Conservation (phyloP, 2,113 vertebrate genomes). For the Gambusia holbrooki region DNA sequence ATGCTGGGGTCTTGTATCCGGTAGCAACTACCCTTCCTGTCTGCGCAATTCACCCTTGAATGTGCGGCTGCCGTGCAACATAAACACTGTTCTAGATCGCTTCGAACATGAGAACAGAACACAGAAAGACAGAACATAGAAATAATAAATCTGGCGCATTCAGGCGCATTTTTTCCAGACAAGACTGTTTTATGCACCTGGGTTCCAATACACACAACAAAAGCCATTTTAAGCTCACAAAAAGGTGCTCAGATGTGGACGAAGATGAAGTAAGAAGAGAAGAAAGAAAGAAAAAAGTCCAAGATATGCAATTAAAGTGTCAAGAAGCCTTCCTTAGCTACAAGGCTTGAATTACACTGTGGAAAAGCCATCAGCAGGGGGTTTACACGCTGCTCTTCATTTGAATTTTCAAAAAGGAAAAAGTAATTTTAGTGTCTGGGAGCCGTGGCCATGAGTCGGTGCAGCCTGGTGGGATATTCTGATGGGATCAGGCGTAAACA, state of each 20-base stretch:
- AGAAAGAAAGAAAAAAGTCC: conserved; percentile 2
- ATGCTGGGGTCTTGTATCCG: not conserved
- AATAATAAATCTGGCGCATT: conserved; percentile 14
- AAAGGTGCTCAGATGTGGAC: conserved; percentile 16
- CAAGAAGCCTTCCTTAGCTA: conserved; percentile 44
- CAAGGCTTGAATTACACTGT: conserved; percentile 34
- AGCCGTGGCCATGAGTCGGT: conserved; percentile 22
- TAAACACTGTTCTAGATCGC: not conserved
- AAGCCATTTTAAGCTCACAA: conserved; percentile 2
- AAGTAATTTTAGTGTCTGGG: conserved; percentile 40
- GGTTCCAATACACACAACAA: conserved; percentile 22
- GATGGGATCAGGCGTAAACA: not conserved
- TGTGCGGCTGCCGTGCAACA: not conserved
- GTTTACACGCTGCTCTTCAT: conserved; percentile 29
- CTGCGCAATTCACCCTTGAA: not conserved
- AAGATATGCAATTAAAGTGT: conserved; percentile 55
- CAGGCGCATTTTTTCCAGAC: conserved; percentile 7
- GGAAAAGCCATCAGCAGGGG: conserved; percentile 31
- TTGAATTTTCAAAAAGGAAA: conserved; percentile 49
- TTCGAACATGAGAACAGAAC: conserved; percentile 6
- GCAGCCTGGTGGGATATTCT: not conserved
- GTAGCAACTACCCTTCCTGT: not conserved
- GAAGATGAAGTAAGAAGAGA: conserved; percentile 30
- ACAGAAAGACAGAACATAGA: conserved; percentile 21
- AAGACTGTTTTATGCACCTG: not conserved